A percentile compares a stretch with the other conserved stretches of the same genome.
Evolutionary conservation across 2,113 vertebrate species (phyloP).

Genomic region (Irena cyanogastra): DNA sequence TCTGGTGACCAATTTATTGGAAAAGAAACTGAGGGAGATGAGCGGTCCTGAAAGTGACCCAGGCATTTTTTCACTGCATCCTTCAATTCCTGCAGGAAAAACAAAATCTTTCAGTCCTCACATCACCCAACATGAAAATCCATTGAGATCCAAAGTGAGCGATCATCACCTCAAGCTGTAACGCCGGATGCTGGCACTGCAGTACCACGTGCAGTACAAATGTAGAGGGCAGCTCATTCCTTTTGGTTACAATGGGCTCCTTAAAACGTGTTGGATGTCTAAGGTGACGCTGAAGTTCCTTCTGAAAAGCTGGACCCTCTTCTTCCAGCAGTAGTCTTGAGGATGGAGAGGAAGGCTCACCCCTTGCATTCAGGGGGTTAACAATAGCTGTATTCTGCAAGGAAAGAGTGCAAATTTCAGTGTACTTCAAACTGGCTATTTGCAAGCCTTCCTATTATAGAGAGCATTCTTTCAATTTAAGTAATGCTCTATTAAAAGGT

Average conservation of each 20-base stretch:
- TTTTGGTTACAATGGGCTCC: slow-evolving; percentile 15
- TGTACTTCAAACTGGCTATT: neutral
- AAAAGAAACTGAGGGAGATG: slow-evolving; percentile 74
- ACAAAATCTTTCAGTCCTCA: neutral
- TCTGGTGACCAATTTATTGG: slow-evolving; percentile 64
- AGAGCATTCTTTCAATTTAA: neutral
- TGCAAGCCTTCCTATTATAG: neutral
- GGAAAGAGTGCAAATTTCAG: neutral
- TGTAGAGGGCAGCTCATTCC: neutral
- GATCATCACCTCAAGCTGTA: neutral
- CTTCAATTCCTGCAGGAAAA: slow-evolving; percentile 66
- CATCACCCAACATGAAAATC: neutral
- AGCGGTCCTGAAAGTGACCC: rapidly evolving
- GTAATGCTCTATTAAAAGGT: neutral
- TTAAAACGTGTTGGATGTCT: rapidly evolving
- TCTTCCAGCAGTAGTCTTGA: slow-evolving; percentile 48
- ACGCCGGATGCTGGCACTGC: rapidly evolving
- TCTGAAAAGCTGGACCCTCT: slow-evolving; percentile 47
- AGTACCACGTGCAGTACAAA: slow-evolving; percentile 68
- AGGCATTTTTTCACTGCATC: slow-evolving; percentile 53
- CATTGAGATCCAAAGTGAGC: neutral
- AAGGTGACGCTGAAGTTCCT: neutral
- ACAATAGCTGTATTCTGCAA: slow-evolving; percentile 80
- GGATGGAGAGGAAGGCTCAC: neutral
- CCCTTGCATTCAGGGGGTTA: neutral